Percentiles rank a stretch among this genome's conserved stretches.
Evolutionary conservation across 2,113 vertebrate species (phyloP).

Genomic region (Anas platyrhynchos): DNA sequence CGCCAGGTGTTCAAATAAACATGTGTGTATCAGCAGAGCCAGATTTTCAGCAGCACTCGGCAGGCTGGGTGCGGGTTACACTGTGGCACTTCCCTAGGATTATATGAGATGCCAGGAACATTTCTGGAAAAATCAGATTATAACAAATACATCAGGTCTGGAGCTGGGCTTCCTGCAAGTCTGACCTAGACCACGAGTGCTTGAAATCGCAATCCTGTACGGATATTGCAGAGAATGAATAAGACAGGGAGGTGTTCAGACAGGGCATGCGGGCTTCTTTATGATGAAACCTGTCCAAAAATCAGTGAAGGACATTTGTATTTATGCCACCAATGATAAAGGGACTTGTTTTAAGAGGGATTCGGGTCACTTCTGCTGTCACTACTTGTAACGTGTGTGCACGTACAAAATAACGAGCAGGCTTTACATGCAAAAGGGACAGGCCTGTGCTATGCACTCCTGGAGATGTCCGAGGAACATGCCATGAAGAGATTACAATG

Average conservation of each 20-base stretch:
- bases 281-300: background rate
- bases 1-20: slow-evolving; percentile 28
- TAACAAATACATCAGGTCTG: background rate
- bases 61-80: background rate
- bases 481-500: background rate
- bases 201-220: background rate
- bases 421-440: background rate
- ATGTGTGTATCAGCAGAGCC: background rate
- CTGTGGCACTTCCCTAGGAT: background rate
- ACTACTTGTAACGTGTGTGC: background rate
- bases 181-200: background rate
- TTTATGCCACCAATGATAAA: background rate
- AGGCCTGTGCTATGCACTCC: background rate
- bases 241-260: background rate
- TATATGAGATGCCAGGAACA: background rate
- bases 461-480: background rate
- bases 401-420: rapidly evolving
- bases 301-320: background rate
- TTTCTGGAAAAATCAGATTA: background rate
- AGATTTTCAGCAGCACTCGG: background rate
- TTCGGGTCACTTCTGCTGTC: background rate
- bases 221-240: background rate
- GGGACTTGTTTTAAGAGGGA: background rate
- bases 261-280: background rate
- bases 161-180: background rate